Base-by-base conservation (phyloP, 2,113 vertebrate species). In the Todiramphus saurophagus region DNA sequence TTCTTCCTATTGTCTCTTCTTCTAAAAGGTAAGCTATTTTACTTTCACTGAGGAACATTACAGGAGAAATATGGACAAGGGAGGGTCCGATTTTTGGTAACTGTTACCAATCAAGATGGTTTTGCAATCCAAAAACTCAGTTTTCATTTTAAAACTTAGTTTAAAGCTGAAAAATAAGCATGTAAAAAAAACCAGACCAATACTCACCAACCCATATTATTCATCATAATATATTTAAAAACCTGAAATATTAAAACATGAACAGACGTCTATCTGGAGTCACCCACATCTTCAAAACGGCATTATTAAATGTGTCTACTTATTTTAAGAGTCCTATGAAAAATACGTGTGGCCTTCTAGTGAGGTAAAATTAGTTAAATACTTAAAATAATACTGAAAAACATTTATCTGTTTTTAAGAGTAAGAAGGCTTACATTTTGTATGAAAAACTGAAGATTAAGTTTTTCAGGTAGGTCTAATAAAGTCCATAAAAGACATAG, bases 41-140 rank as follows among this genome's bases (percentile, higher is more conserved):
- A 19, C 8, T 60, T 80, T 77, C 25, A 15, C 1, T 14, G 10
- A 7, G 8, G 4, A 70, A 51, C 14, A 23, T 3, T 46, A 11
- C 25, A 51, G 7, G 10, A 64, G 25, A 84, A 64, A 69, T 81
- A 46, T 0, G 0, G 4, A n/a, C 5, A 0, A 35, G 37, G 19
- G 33, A 58, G 5, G 2, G 6, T 1, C 4, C 58, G 18, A 48
- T 59, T 78, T 44, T 19, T 53, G 7, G 21, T 44, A 60, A 41
- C 33, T 55, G 25, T 28, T 64, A 46, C 10, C 6, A 60, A 8
- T 44, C 27, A 50, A 19, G 19, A 80, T 4, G 0, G n/a, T 80
- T 87, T 44, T 46, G 46, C 6, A 75, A 58, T 75, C 11, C 24
- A 39, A 63, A 46, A 53, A 27, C 3, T 20, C 46, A 46, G 18